Conservation (phyloP, 2,888 invertebrate genomes). For the Dione vanillae region DNA sequence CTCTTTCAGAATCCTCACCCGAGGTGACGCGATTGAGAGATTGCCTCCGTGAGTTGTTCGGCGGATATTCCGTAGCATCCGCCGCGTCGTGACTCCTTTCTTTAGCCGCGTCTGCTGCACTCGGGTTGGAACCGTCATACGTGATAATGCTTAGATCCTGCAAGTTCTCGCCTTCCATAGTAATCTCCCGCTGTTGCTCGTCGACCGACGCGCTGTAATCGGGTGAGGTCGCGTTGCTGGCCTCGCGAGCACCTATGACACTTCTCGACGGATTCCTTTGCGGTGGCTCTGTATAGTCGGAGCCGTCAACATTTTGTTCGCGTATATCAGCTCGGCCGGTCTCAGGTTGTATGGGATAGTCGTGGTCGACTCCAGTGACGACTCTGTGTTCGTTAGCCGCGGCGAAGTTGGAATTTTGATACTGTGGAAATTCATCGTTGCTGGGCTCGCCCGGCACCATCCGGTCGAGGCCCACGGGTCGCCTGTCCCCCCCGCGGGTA, state of each 20-base stretch:
- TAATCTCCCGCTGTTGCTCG: slow-evolving; percentile 80
- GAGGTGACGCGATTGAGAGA: slow-evolving; percentile 70
- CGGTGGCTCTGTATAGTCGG: slow-evolving; percentile 71
- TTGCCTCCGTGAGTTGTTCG: slow-evolving; percentile 62
- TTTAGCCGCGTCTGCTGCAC: slow-evolving; percentile 57
- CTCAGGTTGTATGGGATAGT: slow-evolving; percentile 61
- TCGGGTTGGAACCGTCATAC: slow-evolving; percentile 76
- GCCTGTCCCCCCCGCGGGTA: slow-evolving; percentile 61
- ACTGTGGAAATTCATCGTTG: slow-evolving; percentile 73
- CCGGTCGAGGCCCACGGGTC: slow-evolving; percentile 83
- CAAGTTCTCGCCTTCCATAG: slow-evolving; percentile 85
- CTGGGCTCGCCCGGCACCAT: slow-evolving; percentile 87
- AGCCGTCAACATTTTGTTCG: slow-evolving; percentile 76
- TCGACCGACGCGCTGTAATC: slow-evolving; percentile 61
- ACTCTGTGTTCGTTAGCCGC: slow-evolving; percentile 77
- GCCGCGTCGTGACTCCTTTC: slow-evolving; percentile 63
- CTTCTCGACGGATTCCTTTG: slow-evolving; percentile 62
- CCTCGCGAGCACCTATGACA: slow-evolving; percentile 61
- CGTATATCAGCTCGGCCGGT: slow-evolving; percentile 66
- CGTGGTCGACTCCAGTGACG: slow-evolving; percentile 83
- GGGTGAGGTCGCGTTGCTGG: slow-evolving; percentile 55
- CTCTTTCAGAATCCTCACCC: slow-evolving; percentile 77
- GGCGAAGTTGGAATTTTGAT: slow-evolving; percentile 66
- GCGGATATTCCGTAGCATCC: slow-evolving; percentile 64
- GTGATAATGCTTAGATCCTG: slow-evolving; percentile 74